Conservation (phyloP, 1,140 invertebrate species). For the Trichogramma pretiosum region DNA sequence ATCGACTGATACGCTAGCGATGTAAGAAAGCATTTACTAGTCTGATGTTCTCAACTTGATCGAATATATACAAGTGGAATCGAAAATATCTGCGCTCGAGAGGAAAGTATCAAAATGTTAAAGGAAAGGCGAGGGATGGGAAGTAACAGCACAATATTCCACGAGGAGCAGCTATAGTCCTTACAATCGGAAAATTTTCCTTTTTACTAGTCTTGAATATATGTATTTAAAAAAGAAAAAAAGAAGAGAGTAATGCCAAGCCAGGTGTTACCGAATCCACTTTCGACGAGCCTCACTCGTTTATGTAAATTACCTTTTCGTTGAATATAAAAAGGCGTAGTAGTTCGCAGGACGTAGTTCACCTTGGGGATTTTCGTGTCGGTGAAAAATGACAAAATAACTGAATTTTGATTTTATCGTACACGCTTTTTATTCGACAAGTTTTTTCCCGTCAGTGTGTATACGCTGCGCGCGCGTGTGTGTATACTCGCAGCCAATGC, state of each 20-base stretch:
- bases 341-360: too few species aligned
- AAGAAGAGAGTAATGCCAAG: neutral
- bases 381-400: too few species aligned
- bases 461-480: neutral
- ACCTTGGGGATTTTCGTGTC: too few species aligned
- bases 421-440: too few species aligned
- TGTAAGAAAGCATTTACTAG: slow-evolving; percentile 19
- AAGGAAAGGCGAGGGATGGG: slow-evolving; percentile 9
- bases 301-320: slow-evolving; percentile 16
- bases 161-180: too few species aligned
- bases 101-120: slow-evolving; percentile 18
- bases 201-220: slow-evolving; percentile 9
- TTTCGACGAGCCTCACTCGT: slow-evolving; percentile 8
- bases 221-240: slow-evolving; percentile 18
- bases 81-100: slow-evolving; percentile 20
- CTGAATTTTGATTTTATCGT: too few species aligned
- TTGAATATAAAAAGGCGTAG: too few species aligned
- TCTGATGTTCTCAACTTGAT: slow-evolving; percentile 12
- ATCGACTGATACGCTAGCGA: slow-evolving; percentile 1
- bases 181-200: slow-evolving; percentile 15
- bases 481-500: too few species aligned
- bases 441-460: slow-evolving; percentile 4
- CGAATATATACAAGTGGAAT: slow-evolving; percentile 13
- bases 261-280: slow-evolving; percentile 12
- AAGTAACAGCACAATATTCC: slow-evolving; percentile 12